Evolutionary conservation across 2,113 vertebrate genomes (phyloP).

Genomic region (Stigmatopora nigra): DNA sequence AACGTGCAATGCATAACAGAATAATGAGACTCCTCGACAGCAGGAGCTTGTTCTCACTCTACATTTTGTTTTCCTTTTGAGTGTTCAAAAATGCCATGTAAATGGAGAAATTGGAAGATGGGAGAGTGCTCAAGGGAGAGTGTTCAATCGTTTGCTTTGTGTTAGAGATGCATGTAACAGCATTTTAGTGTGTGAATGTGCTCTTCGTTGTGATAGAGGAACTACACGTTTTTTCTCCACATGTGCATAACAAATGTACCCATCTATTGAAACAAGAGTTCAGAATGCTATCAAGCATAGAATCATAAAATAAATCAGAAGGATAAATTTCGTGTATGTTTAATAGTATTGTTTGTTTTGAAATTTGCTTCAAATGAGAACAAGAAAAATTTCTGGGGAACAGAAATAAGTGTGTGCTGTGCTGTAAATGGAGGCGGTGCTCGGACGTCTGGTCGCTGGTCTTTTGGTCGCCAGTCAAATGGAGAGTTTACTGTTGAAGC

Average conservation of each 20-base stretch:
- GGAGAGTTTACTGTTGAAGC: too few species aligned
- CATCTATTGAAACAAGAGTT: neutral
- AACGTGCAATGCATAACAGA: constrained; percentile 71
- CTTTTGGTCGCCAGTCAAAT: too few species aligned
- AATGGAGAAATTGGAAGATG: constrained; percentile 55
- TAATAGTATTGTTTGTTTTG: too few species aligned
- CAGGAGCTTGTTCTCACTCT: constrained; percentile 31
- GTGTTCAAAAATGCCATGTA: constrained; percentile 58
- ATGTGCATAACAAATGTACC: neutral
- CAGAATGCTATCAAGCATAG: too few species aligned
- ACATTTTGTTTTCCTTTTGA: constrained; percentile 49
- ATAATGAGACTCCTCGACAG: constrained; percentile 67
- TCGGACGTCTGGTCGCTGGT: too few species aligned
- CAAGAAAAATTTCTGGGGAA: too few species aligned
- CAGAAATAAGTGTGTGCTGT: too few species aligned
- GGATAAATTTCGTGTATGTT: too few species aligned
- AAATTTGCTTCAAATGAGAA: too few species aligned
- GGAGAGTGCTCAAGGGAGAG: constrained; percentile 40
- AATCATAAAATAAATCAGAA: too few species aligned
- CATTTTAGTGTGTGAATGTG: constrained; percentile 25
- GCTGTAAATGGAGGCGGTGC: too few species aligned
- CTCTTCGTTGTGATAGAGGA: constrained; percentile 25
- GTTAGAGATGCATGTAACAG: constrained; percentile 40
- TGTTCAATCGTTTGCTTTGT: constrained; percentile 39
- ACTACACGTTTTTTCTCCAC: constrained; percentile 20